These are phyloP conservation scores for Rutpela maculata DNA, from an alignment of 2,888 invertebrate species.

Conservation along the genomic window DNA sequence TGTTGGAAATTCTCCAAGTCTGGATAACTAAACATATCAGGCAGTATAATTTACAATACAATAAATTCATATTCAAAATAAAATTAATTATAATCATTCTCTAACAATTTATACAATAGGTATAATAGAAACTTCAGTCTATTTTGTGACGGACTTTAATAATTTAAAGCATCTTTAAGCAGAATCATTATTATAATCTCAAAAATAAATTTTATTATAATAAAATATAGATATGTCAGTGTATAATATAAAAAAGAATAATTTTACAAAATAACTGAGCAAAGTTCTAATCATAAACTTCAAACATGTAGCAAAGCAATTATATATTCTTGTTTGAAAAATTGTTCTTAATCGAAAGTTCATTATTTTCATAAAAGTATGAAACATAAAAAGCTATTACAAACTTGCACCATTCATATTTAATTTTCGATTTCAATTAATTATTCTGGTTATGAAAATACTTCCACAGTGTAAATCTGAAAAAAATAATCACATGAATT, in stretches of 20 bases:
- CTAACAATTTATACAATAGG: slow-evolving; percentile 3
- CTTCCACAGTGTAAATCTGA: slow-evolving; percentile 41
- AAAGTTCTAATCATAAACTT: slow-evolving; percentile 4
- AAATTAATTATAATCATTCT: not conserved
- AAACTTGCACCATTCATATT: slow-evolving; percentile 54
- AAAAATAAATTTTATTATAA: slow-evolving; percentile 11
- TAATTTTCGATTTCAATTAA: slow-evolving; percentile 5
- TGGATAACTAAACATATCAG: not conserved
- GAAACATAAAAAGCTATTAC: slow-evolving; percentile 55
- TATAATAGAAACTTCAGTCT: slow-evolving; percentile 44
- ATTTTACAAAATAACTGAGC: not conserved
- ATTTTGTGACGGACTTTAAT: slow-evolving; percentile 46
- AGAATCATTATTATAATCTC: slow-evolving; percentile 8
- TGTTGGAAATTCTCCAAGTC: slow-evolving; percentile 1
- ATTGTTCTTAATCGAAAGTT: slow-evolving; percentile 13
- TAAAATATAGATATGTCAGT: slow-evolving; percentile 24
- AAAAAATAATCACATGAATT: slow-evolving; percentile 32
- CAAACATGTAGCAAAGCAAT: slow-evolving; percentile 1
- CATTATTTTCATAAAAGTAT: slow-evolving; percentile 19
- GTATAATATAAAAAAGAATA: slow-evolving; percentile 5
- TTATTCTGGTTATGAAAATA: slow-evolving; percentile 31
- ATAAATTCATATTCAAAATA: slow-evolving; percentile 2
- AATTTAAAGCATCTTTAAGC: slow-evolving; percentile 27
- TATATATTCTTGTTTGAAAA: not conserved
- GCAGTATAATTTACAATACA: not conserved